Conservation (phyloP, 2,888 invertebrate species). For the Calliopum simillimum region DNA sequence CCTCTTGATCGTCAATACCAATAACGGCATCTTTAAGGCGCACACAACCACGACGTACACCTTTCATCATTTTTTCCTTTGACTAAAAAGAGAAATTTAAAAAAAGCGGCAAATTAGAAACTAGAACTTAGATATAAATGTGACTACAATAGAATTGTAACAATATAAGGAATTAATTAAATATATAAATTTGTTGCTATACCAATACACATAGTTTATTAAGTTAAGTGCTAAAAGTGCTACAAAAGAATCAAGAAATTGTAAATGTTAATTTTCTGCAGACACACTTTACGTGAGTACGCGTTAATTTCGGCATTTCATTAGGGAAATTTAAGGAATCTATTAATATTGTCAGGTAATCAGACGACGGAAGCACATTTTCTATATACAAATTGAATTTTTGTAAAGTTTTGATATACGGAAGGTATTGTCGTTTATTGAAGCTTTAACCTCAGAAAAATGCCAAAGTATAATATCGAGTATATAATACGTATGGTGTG, state of each 20-base stretch:
- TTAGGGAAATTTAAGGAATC: slow-evolving; percentile 4
- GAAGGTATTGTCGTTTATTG: background rate
- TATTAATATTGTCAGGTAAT: background rate
- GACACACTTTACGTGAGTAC: too few relatives aligned
- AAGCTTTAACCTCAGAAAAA: slow-evolving; percentile 9
- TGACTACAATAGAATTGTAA: background rate
- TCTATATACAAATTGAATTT: background rate
- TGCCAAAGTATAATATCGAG: slow-evolving; percentile 1
- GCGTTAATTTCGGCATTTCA: background rate
- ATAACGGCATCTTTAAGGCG: slow-evolving; percentile 97
- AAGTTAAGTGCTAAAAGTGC: too few relatives aligned
- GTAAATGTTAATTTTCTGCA: too few relatives aligned
- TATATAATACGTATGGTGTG: background rate
- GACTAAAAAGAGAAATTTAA: slow-evolving; percentile 76
- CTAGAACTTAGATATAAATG: slow-evolving; percentile 2
- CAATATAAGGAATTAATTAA: background rate
- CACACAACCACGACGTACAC: slow-evolving; percentile 96
- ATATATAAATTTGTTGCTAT: background rate
- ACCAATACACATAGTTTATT: too few relatives aligned
- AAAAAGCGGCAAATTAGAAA: background rate
- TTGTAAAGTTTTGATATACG: background rate
- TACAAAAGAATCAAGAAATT: too few relatives aligned
- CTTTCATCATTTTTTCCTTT: slow-evolving; percentile 98
- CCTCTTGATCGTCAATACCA: slow-evolving; percentile 99
- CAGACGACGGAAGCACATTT: background rate